phyloP scores from a whole-genome alignment of 2,797 vertebrate genomes.

The Enteromius mattozi region DNA sequence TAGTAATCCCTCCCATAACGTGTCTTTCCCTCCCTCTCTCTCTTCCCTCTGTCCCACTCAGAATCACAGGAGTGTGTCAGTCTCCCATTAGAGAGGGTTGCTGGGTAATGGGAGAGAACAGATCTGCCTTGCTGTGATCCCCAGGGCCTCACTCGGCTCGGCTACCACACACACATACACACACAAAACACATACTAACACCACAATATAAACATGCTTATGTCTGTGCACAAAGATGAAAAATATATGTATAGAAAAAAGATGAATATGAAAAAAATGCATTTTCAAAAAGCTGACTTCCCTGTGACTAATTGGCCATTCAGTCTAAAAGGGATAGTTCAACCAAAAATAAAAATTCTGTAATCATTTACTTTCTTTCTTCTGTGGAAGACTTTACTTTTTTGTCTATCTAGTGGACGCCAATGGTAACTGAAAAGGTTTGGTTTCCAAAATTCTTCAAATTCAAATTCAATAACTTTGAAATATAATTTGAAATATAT shows the following conservation, averaged over 20 bases:
- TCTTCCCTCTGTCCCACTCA: slow-evolving; percentile 51
- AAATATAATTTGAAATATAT: background rate
- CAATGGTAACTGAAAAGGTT: background rate
- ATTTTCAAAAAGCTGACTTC: background rate
- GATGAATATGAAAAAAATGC: background rate
- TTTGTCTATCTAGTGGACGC: background rate
- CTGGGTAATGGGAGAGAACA: slow-evolving; percentile 70
- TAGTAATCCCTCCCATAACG: slow-evolving; percentile 47
- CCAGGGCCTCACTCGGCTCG: slow-evolving; percentile 65
- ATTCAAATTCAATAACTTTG: too few species aligned
- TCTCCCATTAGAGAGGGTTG: slow-evolving; percentile 68
- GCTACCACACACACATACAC: slow-evolving; percentile 77
- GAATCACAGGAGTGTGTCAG: slow-evolving; percentile 63
- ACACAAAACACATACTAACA: slow-evolving; percentile 81
- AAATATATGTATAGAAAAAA: slow-evolving; percentile 31
- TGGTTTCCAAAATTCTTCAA: background rate
- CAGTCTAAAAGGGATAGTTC: background rate
- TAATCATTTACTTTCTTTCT: background rate
- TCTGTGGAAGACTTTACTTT: background rate
- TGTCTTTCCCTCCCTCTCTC: slow-evolving; percentile 46
- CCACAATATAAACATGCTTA: slow-evolving; percentile 68
- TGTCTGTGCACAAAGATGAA: slow-evolving; percentile 33
- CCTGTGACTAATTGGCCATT: background rate
- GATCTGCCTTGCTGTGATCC: slow-evolving; percentile 71
- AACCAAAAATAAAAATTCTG: background rate